These are phyloP conservation scores for Caenorhabditis uteleia DNA, from an alignment of 2,888 invertebrate genomes.

Conservation along the genomic window DNA sequence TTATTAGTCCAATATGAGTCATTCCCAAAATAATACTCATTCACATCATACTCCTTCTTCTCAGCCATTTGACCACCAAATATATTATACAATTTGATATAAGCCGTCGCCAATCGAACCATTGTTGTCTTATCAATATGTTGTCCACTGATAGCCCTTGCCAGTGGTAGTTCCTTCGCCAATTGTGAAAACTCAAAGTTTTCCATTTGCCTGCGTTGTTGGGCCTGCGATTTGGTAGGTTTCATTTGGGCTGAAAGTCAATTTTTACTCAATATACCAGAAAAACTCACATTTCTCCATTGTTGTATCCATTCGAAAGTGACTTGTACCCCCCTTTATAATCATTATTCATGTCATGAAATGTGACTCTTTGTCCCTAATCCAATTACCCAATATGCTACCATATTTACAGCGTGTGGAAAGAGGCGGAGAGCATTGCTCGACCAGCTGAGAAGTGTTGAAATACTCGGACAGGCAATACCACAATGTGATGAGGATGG, in stretches of 20 bases:
- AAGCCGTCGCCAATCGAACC: slow-evolving; percentile 54
- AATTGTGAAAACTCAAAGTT: slow-evolving; percentile 95
- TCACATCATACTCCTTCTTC: too few species aligned
- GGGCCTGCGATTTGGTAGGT: slow-evolving; percentile 45
- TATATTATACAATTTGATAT: slow-evolving; percentile 49
- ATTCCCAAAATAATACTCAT: slow-evolving; percentile 22
- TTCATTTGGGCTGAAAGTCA: background rate
- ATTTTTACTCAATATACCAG: background rate
- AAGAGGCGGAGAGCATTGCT: slow-evolving; percentile 31
- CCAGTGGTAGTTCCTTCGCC: slow-evolving; percentile 76
- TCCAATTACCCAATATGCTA: slow-evolving; percentile 7
- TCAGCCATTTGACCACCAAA: slow-evolving; percentile 10
- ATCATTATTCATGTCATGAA: slow-evolving; percentile 28
- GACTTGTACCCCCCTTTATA: background rate
- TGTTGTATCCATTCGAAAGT: background rate
- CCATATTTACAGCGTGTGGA: slow-evolving; percentile 36
- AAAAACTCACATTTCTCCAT: background rate
- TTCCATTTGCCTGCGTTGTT: slow-evolving; percentile 83
- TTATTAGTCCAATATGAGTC: slow-evolving; percentile 38
- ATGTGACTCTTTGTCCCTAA: slow-evolving; percentile 13
- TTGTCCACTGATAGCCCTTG: slow-evolving; percentile 83
- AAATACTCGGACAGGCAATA: slow-evolving; percentile 44
- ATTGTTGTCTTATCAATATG: slow-evolving; percentile 72
- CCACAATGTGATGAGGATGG: slow-evolving; percentile 45
- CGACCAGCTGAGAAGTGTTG: slow-evolving; percentile 28